Conservation (phyloP, 1,140 invertebrate genomes). For the Dysdera silvatica region DNA sequence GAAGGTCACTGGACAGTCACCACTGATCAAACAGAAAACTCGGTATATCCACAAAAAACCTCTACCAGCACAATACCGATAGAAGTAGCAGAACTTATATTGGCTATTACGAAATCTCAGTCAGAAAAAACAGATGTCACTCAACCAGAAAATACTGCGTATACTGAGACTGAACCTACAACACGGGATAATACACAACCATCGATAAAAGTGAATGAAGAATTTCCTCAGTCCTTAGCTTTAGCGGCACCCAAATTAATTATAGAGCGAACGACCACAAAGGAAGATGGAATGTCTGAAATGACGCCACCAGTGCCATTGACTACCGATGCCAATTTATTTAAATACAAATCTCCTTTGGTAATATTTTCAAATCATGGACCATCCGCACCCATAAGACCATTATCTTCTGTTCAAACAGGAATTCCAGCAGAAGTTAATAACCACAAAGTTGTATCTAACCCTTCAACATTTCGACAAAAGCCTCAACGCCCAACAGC, state of each 20-base stretch:
- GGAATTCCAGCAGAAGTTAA: constrained; percentile 15
- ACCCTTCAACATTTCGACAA: constrained; percentile 1
- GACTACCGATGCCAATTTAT: background rate
- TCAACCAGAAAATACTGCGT: background rate
- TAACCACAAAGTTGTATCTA: constrained; percentile 19
- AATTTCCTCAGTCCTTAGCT: constrained; percentile 2
- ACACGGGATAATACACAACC: too few relatives aligned
- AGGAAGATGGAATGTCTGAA: background rate
- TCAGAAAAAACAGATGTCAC: background rate
- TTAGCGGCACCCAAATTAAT: constrained; percentile 23
- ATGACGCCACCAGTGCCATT: background rate
- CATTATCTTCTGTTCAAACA: background rate
- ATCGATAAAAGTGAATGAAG: background rate
- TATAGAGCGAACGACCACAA: background rate
- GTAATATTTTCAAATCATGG: constrained; percentile 26
- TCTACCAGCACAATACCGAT: constrained; percentile 6
- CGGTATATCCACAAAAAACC: too few relatives aligned
- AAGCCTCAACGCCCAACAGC: constrained; percentile 7
- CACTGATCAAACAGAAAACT: too few relatives aligned
- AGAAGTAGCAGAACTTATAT: constrained; percentile 14
- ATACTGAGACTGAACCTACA: too few relatives aligned
- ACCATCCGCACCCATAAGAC: background rate
- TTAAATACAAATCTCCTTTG: constrained; percentile 7
- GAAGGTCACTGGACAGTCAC: too few relatives aligned
- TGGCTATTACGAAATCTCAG: constrained; percentile 10